Percentiles rank a stretch among this genome's conserved stretches.
Evolutionary conservation across 2,113 vertebrate genomes (phyloP).

Genomic region (Bos javanicus): DNA sequence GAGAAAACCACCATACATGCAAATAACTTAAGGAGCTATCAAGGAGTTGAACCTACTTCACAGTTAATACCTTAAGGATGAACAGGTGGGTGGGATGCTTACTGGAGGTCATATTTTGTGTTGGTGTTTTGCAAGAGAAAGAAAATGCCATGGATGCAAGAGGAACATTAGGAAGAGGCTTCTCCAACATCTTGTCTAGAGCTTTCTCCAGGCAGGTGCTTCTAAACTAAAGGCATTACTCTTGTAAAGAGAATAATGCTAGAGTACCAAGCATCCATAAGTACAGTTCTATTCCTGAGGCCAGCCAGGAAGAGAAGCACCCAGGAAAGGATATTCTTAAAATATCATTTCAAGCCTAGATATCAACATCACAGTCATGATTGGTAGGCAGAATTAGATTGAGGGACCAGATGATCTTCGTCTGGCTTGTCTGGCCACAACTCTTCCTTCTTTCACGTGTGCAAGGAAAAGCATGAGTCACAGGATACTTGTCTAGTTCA

Average conservation of each 20-base stretch:
- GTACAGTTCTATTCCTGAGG: neutral
- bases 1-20: neutral
- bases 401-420: neutral
- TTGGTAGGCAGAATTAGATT: neutral
- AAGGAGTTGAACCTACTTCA: neutral
- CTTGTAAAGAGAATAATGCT: neutral
- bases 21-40: neutral
- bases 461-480: neutral
- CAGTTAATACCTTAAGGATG: neutral
- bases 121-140: neutral
- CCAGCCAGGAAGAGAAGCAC: neutral
- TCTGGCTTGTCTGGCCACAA: neutral
- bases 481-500: neutral
- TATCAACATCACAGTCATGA: neutral
- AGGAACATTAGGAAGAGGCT: neutral
- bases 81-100: neutral
- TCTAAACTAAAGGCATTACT: neutral
- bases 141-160: neutral
- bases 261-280: neutral
- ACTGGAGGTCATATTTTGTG: neutral
- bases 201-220: neutral
- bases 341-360: neutral
- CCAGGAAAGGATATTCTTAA: neutral
- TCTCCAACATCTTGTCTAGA: neutral
- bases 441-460: neutral